Evolutionary conservation across 2,797 vertebrate genomes (phyloP).

Genomic region (Champsocephalus esox): DNA sequence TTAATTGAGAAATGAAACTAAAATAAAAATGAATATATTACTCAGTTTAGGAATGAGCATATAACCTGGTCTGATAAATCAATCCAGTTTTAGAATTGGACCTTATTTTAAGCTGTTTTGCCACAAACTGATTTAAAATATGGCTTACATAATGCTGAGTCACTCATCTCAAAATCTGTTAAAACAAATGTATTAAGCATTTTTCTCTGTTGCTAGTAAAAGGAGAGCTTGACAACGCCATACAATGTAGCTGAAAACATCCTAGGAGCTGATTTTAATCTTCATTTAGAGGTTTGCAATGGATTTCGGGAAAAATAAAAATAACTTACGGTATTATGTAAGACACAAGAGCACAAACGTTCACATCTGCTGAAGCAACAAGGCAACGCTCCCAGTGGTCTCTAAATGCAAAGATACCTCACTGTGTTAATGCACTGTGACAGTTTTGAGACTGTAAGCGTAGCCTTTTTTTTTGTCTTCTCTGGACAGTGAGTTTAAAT

Average conservation of each 20-base stretch:
- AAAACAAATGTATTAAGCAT: conserved; percentile 1
- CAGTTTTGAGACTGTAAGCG: neutral
- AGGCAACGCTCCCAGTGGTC: neutral
- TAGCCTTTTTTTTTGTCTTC: conserved; percentile 1
- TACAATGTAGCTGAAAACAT: neutral
- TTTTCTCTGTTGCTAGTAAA: neutral
- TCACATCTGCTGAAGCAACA: neutral
- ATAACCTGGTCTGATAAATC: neutral
- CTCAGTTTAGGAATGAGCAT: neutral
- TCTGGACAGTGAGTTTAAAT: conserved; percentile 3
- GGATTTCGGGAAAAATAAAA: neutral
- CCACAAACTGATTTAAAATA: neutral
- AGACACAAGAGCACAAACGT: neutral
- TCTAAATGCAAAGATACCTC: conserved; percentile 2
- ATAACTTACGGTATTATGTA: neutral
- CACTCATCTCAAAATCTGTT: neutral
- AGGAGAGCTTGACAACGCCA: neutral
- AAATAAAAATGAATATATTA: neutral
- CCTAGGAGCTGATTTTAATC: conserved; percentile 7
- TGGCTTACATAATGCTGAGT: neutral
- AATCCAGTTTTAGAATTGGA: neutral
- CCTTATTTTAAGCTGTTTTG: neutral
- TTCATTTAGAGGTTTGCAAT: conserved; percentile 7
- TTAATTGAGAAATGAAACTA: neutral
- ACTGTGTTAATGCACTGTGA: neutral